phyloP scores from a whole-genome alignment of 2,797 vertebrate species.

The Malacoctenus gilli region DNA sequence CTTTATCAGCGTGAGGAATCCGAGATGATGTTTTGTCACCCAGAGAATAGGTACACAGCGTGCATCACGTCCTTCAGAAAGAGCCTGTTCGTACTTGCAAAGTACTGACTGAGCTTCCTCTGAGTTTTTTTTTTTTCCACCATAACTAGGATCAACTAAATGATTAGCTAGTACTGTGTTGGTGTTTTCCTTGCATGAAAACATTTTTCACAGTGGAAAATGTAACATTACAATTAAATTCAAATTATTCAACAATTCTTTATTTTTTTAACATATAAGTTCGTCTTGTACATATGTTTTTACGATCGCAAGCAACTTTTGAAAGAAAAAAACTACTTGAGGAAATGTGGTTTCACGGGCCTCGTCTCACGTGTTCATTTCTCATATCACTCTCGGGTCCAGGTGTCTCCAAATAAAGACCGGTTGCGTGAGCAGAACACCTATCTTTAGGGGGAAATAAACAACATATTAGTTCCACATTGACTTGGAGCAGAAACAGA shows the following conservation, averaged over 20 bases:
- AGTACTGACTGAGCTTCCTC: constrained; percentile 52
- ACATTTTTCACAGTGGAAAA: no score
- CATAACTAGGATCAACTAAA: constrained; percentile 38
- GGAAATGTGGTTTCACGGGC: constrained; percentile 10
- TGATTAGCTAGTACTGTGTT: no score
- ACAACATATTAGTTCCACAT: constrained; percentile 77
- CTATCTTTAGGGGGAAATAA: constrained; percentile 75
- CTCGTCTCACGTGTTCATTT: not conserved
- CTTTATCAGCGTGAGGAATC: constrained; percentile 74
- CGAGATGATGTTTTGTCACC: constrained; percentile 63
- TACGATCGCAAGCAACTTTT: no score
- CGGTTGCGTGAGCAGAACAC: constrained; percentile 65
- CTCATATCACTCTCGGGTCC: constrained; percentile 12
- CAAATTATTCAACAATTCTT: no score
- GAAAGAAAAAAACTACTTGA: no score
- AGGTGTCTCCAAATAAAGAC: constrained; percentile 55
- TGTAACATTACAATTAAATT: no score
- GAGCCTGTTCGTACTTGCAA: constrained; percentile 62
- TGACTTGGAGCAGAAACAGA: constrained; percentile 72
- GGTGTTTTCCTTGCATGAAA: no score
- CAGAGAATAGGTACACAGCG: constrained; percentile 71
- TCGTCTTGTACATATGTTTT: no score
- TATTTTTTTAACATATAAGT: no score
- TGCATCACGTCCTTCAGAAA: constrained; percentile 63
- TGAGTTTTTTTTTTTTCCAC: constrained; percentile 52